Evolutionary conservation across 2,888 invertebrate genomes (phyloP), one percentile per base, ranked within the genome.

Genomic region (Nymphalis urticae): DNA sequence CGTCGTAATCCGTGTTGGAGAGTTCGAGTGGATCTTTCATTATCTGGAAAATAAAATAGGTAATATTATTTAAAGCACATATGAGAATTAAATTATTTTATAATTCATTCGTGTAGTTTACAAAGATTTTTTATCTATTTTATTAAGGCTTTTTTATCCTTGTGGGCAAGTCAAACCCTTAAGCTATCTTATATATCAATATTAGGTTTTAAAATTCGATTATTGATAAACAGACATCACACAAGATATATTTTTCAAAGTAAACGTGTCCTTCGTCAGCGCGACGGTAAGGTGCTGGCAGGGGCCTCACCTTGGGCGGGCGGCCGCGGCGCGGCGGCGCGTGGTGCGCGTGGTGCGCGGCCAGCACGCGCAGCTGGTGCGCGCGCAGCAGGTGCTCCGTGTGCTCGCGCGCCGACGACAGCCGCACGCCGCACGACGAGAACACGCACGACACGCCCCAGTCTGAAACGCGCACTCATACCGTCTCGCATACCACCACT

Each of bases 371-470:
- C 82, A 90, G 85, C 85, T 91, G 91, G 79, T 91, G 91, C 75
- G 85, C 85, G 64, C 86, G 82, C 80, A 92, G 82, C 79, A 92
- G 79, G 79, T 92, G 91, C 80, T 90, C 90, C n/a, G 92, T 90
- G 85, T 92, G 91, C 77, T 83, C 89, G 77, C 85, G 83, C 69
- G 90, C 85, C 0, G 87, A 85, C 66, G 80, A 51, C 76, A 92
- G 79, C 51, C 85, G 82, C 75, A 77, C 82, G 73, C 85, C 86
- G 84, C 92, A 92, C 78, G 86, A 81, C 67, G 88, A 83, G 86
- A 92, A 91, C 83, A 92, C 91, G 85, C 92, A 92, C 76, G 84
- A 85, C 72, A 77, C 74, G 66, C 75, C 74, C 70, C 75, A 77
- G 70, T 75, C 83, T 76, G 73, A 42, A 13, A 42, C 64, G 27